phyloP scores from a whole-genome alignment of 1,140 invertebrate genomes.

The Myzus persicae region DNA sequence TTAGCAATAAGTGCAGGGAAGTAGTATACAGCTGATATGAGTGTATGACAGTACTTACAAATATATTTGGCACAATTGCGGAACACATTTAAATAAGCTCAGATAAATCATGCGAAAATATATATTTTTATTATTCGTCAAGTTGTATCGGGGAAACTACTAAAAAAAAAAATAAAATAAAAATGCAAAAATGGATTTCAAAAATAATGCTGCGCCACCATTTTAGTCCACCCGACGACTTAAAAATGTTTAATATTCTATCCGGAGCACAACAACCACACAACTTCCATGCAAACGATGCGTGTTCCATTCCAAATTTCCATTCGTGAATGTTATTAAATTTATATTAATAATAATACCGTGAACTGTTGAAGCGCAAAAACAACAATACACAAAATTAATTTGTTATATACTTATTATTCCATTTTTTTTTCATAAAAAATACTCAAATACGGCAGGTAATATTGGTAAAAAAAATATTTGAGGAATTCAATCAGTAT shows the following conservation, averaged over 20 bases:
- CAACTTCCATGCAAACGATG: neutral
- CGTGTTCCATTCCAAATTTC: neutral
- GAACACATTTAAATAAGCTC: constrained; percentile 38
- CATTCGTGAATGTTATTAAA: neutral
- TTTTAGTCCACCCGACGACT: neutral
- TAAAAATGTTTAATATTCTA: constrained; percentile 38
- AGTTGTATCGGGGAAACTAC: neutral
- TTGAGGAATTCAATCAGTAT: neutral
- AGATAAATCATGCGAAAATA: constrained; percentile 30
- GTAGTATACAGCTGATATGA: neutral
- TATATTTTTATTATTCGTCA: constrained; percentile 43
- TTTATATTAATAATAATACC: neutral
- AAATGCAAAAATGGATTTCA: constrained; percentile 21
- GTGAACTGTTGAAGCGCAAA: neutral
- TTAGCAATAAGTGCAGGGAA: neutral
- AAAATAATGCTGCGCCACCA: neutral
- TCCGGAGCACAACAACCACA: neutral
- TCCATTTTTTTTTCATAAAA: neutral
- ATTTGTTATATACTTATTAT: neutral
- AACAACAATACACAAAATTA: neutral
- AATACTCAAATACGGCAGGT: neutral
- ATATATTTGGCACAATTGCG: constrained; percentile 1
- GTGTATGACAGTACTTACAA: neutral
- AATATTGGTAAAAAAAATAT: neutral
- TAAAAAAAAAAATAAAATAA: neutral